phyloP scores from a whole-genome alignment of 1,140 invertebrate genomes.

The Philopotamus ludificatus region DNA sequence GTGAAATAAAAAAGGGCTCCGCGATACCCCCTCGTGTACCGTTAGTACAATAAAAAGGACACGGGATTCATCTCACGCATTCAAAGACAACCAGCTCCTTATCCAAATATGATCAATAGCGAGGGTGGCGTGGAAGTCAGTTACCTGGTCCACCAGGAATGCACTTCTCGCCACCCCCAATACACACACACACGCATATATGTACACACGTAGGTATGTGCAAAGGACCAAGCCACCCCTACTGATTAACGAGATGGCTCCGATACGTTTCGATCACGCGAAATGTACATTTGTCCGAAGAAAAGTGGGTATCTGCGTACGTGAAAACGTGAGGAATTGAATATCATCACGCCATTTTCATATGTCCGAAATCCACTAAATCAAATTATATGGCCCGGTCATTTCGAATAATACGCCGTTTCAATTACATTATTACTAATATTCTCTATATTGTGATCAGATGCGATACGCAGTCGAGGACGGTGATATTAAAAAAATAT shows the following conservation, averaged over 20 bases:
- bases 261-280: slow-evolving; percentile 24
- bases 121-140: not conserved
- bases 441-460: too few relatives aligned
- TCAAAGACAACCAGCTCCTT: slow-evolving; percentile 11
- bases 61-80: not conserved
- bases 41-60: not conserved
- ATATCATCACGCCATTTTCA: not conserved
- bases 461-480: too few relatives aligned
- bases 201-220: too few relatives aligned
- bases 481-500: too few relatives aligned
- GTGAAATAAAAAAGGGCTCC: too few relatives aligned
- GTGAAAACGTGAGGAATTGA: not conserved
- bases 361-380: too few relatives aligned
- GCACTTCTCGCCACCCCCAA: slow-evolving; percentile 25
- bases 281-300: not conserved
- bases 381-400: too few relatives aligned
- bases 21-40: not conserved
- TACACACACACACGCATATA: too few relatives aligned
- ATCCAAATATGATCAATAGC: slow-evolving; percentile 18
- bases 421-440: too few relatives aligned
- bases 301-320: too few relatives aligned
- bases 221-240: not conserved
- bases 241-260: slow-evolving; percentile 27
- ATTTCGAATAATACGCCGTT: too few relatives aligned
- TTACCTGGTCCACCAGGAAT: slow-evolving; percentile 20